Percentiles rank a stretch among this genome's conserved stretches.
These are phyloP conservation scores for Spinus pinus DNA, from an alignment of 2,797 vertebrate species.

Conservation along the genomic window DNA sequence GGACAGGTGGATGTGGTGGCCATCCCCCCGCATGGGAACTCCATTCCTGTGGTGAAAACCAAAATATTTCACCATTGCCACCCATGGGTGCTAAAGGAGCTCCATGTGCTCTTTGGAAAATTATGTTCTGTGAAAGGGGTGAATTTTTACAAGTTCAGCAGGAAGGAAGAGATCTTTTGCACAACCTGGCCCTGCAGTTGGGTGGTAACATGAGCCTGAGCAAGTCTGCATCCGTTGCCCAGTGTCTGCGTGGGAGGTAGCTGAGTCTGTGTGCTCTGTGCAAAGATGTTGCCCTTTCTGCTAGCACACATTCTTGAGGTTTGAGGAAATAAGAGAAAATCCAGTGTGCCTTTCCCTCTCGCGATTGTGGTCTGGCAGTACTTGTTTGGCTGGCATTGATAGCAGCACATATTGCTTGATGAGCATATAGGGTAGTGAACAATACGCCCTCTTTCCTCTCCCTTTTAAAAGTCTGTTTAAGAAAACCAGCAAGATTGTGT, in stretches of 20 bases:
- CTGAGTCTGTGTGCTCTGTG: neutral
- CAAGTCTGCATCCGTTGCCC: neutral
- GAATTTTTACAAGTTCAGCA: neutral
- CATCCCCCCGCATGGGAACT: conserved; percentile 83
- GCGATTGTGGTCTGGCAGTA: conserved; percentile 22
- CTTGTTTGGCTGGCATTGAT: neutral
- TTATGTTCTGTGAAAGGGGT: neutral
- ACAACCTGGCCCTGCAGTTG: neutral
- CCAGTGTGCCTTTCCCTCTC: neutral
- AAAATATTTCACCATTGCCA: neutral
- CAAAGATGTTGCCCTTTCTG: neutral
- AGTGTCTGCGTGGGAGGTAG: neutral
- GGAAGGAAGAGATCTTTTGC: neutral
- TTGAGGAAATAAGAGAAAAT: neutral
- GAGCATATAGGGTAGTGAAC: conserved; percentile 18
- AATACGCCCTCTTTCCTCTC: neutral
- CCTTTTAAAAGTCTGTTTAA: neutral
- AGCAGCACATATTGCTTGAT: neutral
- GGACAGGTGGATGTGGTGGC: conserved; percentile 78
- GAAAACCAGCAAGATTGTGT: neutral
- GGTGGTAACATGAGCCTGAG: neutral
- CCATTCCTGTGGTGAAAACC: conserved; percentile 81
- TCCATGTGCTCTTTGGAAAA: neutral
- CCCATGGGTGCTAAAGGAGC: neutral
- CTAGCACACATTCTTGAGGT: neutral